A percentile compares a stretch with the other conserved stretches of the same genome.
phyloP scores from a whole-genome alignment of 1,140 invertebrate genomes.

The Sweltsa coloradensis region DNA sequence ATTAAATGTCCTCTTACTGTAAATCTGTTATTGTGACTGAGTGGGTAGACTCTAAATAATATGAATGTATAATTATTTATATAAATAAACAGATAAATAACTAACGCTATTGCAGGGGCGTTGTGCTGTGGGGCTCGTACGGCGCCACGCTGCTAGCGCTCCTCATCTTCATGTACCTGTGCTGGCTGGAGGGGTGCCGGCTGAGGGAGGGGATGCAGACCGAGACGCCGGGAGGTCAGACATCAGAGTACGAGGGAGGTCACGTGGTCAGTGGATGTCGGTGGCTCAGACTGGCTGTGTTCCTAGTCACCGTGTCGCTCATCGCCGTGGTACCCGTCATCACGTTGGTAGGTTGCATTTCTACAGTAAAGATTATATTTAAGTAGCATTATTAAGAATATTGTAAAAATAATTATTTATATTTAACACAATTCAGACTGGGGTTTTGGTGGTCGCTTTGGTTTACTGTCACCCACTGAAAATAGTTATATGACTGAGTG shows the following conservation, averaged over 20 bases:
- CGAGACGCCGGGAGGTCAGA: slow-evolving; percentile 21
- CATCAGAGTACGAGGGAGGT: not conserved
- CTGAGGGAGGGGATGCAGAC: slow-evolving; percentile 15
- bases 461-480: too few species aligned
- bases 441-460: too few species aligned
- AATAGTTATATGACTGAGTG: too few species aligned
- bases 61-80: too few species aligned
- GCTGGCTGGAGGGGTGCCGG: slow-evolving; percentile 38
- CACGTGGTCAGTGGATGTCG: slow-evolving; percentile 49
- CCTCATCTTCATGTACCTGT: slow-evolving; percentile 44
- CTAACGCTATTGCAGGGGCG: slow-evolving; percentile 43
- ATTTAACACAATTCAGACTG: too few species aligned
- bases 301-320: slow-evolving; percentile 48
- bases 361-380: not conserved
- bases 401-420: too few species aligned
- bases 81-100: too few species aligned
- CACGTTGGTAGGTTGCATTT: slow-evolving; percentile 43
- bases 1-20: too few species aligned
- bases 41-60: too few species aligned
- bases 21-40: too few species aligned
- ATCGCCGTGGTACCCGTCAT: slow-evolving; percentile 54
- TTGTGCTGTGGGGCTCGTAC: slow-evolving; percentile 49
- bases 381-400: not conserved
- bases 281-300: slow-evolving; percentile 50
- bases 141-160: slow-evolving; percentile 48